Evolutionary conservation across 2,888 invertebrate genomes (phyloP).

Genomic region (Choristoneura rosaceana): DNA sequence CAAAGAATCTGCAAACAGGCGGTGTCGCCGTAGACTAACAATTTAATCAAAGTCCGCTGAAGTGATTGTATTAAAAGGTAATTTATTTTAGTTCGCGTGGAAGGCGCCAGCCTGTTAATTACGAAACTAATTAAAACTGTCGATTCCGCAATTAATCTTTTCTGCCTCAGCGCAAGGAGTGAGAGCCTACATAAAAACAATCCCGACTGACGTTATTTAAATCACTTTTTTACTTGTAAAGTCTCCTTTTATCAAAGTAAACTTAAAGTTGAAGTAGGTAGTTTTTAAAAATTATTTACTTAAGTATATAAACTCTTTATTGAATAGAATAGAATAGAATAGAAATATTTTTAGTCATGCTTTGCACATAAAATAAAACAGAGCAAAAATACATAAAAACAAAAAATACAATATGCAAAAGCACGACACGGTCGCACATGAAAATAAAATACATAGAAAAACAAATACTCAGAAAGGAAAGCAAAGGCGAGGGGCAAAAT

Average conservation of each 20-base stretch:
- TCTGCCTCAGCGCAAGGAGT: constrained; percentile 52
- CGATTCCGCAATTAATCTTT: constrained; percentile 81
- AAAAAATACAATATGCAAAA: no score
- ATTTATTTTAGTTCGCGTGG: constrained; percentile 79
- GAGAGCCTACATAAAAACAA: constrained; percentile 48
- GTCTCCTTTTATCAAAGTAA: not conserved
- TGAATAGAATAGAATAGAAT: no score
- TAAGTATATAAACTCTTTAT: no score
- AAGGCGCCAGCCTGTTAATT: constrained; percentile 77
- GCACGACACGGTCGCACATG: no score
- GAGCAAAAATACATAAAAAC: no score
- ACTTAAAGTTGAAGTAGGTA: not conserved
- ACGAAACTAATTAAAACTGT: constrained; percentile 83
- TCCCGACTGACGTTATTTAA: constrained; percentile 42
- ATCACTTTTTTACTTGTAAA: constrained; percentile 4
- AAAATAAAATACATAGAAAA: no score
- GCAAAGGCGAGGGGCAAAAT: no score
- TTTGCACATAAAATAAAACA: no score
- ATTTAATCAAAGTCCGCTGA: constrained; percentile 65
- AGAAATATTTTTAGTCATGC: no score
- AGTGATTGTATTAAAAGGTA: constrained; percentile 81
- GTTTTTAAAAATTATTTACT: not conserved
- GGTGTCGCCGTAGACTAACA: constrained; percentile 47
- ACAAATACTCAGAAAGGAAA: no score
- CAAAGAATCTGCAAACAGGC: constrained; percentile 32